Evolutionary conservation across 2,113 vertebrate species (phyloP), one percentile per base, ranked within the genome.

Genomic region (Phyllostomus discolor): DNA sequence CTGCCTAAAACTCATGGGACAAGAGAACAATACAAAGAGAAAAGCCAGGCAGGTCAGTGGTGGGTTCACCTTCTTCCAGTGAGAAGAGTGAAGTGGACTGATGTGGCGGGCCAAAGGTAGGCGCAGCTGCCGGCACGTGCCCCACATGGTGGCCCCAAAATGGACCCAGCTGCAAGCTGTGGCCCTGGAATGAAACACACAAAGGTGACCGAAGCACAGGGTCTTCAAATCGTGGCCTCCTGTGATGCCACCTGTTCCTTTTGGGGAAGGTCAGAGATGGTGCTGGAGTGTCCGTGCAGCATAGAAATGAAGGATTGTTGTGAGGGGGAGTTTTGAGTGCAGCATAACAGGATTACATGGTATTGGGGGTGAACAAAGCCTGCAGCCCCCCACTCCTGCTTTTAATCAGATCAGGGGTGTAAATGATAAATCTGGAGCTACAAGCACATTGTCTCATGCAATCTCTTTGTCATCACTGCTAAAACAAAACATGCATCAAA

Each of bases 101-200:
- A 20, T 1, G 0, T 24, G 52, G 57, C 16, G 0, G n/a, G 38
- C 41, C 5, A 9, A 16, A 69, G 31, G 35, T 4, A 35, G 6
- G 0, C 10, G 43, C 20, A 50, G 62, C 38, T 22, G 26, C 10
- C 11, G 17, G 4, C 2, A 5, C 3, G 0, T 0, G 5, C 6
- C 8, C 12, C 24, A 80, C 15, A 1, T 4, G 28, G 50, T 5
- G 54, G 5, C 43, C 38, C 48, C 1, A 6, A 38, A 12, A 19
- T 0, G 1, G 6, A 7, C 12, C 7, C 41, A n/a, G 9, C 7
- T 20, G 3, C 17, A 19, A 22, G 66, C 54, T 52, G 19, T 31
- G 33, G 43, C 31, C 0, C 2, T 43, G 50, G 50, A 54, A 52
- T 43, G 35, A 22, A 46, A 46, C 75, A 79, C 26, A 24, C 9